Evolutionary conservation across 2,113 vertebrate species (phyloP), one percentile per base, ranked within the genome.

Genomic region (Gila orcuttii): DNA sequence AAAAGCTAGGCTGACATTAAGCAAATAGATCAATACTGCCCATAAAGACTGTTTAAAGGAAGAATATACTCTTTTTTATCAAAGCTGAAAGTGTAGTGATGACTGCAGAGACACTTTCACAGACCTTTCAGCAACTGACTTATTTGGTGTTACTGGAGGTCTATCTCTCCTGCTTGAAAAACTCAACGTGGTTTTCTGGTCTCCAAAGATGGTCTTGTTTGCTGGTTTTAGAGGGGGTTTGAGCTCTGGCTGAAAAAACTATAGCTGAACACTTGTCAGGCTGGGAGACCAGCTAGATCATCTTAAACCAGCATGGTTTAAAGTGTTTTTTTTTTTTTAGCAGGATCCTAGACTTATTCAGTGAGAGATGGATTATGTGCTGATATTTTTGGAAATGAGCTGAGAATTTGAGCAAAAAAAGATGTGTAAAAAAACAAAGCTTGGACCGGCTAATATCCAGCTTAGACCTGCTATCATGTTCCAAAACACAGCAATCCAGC

Each of bases 401-500:
- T 36, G 21, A n/a, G n/a, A n/a, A n/a, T 42, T 80, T 80, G 15
- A 19, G n/a, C 45, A 15, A 64, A 64, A 39, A 60, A 59, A 52
- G 13, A 52, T 52, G n/a, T 79, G 28, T 71, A 57, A 62, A 84
- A 80, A 84, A 81, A 66, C 23, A 47, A 79, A 47, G 55, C 64
- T 80, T 47, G 15, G 62, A 33, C 25, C 62, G 12, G n/a, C 28
- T 82, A 69, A 69, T 69, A 64, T 52, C 25, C 45, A 71, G 17
- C 9, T 82, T 55, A 82, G 25, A 71, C 19, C 12, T 6, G 10
- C 45, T 50, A 82, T 66, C 45, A 69, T 50, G n/a, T 74, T 74
- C 68, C 75, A 84, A 73, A 64, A 84, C 75, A 84, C 50, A 76
- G 74, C 74, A 79, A 79, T 50, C 60, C 28, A 62, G 21, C 19